Evolutionary conservation across 64 coral and sea anemone genomes (phyloP).

Genomic region (Montipora capricornis): DNA sequence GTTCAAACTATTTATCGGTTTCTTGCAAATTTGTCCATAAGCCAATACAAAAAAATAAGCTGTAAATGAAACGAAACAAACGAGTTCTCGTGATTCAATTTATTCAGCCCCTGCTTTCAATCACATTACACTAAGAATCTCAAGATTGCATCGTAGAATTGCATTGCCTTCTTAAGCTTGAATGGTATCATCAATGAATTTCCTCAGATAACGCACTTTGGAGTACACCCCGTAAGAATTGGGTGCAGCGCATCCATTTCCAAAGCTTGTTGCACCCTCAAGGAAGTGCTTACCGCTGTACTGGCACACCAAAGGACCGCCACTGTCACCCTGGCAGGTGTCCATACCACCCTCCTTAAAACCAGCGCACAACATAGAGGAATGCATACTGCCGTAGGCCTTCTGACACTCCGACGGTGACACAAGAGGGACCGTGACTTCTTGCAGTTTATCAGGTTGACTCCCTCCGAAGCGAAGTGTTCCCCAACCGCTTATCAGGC

Average conservation of each 20-base stretch:
- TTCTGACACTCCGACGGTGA: not conserved
- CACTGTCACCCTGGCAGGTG: slow-evolving; percentile 51
- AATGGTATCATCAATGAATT: not conserved
- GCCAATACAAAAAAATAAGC: no score
- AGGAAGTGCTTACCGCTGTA: slow-evolving; percentile 7
- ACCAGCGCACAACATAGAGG: slow-evolving; percentile 61
- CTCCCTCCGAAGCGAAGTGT: not conserved
- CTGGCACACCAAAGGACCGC: slow-evolving; percentile 57
- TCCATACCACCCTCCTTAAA: slow-evolving; percentile 32
- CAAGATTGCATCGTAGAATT: not conserved
- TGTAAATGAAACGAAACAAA: no score
- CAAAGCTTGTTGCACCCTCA: slow-evolving; percentile 56
- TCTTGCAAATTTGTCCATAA: no score
- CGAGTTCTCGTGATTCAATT: not conserved
- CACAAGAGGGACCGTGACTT: slow-evolving; percentile 52
- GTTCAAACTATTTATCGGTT: no score
- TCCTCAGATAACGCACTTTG: not conserved
- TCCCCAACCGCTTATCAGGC: slow-evolving; percentile 62
- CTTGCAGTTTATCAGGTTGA: slow-evolving; percentile 9
- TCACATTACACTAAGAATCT: not conserved
- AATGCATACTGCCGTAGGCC: slow-evolving; percentile 21
- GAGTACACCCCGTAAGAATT: slow-evolving; percentile 47
- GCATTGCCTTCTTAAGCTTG: not conserved
- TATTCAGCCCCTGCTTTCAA: not conserved
- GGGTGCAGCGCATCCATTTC: slow-evolving; percentile 28